These are phyloP conservation scores for Callimorpha dominula DNA, from an alignment of 2,888 invertebrate genomes.

Conservation along the genomic window DNA sequence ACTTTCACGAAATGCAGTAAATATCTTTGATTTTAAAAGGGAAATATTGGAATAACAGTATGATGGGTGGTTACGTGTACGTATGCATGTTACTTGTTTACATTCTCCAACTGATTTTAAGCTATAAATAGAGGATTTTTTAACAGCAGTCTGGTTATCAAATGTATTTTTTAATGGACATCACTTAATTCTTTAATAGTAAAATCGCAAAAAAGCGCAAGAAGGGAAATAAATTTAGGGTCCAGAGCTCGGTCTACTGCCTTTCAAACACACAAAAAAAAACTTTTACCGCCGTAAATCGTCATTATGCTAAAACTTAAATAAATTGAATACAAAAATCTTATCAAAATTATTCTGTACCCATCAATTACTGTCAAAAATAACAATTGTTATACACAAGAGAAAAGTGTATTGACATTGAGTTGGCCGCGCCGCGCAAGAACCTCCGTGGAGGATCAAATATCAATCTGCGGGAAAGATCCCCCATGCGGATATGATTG, in stretches of 20 bases:
- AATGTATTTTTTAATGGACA: no score
- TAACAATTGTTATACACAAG: neutral
- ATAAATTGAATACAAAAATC: neutral
- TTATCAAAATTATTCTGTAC: neutral
- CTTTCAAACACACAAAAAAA: no score
- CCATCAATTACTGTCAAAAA: neutral
- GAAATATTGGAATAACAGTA: neutral
- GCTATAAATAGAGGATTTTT: no score
- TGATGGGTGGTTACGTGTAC: no score
- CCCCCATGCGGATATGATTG: conserved; percentile 64
- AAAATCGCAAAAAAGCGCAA: neutral
- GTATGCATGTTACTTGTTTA: no score
- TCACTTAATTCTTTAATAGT: no score
- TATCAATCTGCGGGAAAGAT: conserved; percentile 79
- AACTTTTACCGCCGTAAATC: no score
- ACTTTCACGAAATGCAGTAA: neutral
- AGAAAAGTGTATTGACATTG: conserved; percentile 18
- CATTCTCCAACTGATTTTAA: no score
- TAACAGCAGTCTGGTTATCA: no score
- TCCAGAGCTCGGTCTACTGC: neutral
- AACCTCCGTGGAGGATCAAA: conserved; percentile 74
- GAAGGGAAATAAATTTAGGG: neutral
- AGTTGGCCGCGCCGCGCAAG: conserved; percentile 9
- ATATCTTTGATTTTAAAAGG: neutral
- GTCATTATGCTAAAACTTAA: neutral